These are phyloP conservation scores for Uropsilus gracilis DNA, from an alignment of 2,113 vertebrate genomes.

Conservation along the genomic window DNA sequence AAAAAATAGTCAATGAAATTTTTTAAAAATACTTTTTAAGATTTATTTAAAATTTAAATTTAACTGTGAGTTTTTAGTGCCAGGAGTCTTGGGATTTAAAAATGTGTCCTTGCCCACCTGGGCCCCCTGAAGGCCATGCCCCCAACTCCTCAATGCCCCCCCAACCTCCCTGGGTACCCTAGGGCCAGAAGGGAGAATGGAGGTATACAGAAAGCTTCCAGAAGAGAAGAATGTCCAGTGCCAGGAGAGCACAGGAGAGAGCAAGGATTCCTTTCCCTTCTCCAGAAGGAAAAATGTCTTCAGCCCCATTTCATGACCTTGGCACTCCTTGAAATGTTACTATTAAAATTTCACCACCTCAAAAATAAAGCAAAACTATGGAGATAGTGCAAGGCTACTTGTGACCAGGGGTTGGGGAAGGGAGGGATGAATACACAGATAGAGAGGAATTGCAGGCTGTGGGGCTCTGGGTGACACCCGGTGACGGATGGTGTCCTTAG, in stretches of 20 bases:
- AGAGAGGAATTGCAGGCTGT: no score
- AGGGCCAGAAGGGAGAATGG: neutral
- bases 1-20: no score
- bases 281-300: neutral
- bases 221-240: no score
- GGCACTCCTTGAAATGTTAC: neutral
- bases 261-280: no score
- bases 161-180: fast-evolving
- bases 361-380: neutral
- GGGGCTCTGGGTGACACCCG: no score
- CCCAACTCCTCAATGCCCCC: no score
- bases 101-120: no score
- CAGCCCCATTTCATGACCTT: neutral
- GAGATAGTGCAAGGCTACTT: neutral
- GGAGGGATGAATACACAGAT: no score
- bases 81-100: neutral
- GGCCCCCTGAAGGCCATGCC: no score
- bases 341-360: neutral
- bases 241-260: neutral
- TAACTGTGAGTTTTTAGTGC: neutral
- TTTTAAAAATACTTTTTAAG: no score
- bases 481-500: no score
- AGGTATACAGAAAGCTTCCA: neutral
- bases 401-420: neutral
- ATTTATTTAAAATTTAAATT: no score